Evolutionary conservation across 2,797 vertebrate species (phyloP).

Genomic region (Pseudochirops corinnae): DNA sequence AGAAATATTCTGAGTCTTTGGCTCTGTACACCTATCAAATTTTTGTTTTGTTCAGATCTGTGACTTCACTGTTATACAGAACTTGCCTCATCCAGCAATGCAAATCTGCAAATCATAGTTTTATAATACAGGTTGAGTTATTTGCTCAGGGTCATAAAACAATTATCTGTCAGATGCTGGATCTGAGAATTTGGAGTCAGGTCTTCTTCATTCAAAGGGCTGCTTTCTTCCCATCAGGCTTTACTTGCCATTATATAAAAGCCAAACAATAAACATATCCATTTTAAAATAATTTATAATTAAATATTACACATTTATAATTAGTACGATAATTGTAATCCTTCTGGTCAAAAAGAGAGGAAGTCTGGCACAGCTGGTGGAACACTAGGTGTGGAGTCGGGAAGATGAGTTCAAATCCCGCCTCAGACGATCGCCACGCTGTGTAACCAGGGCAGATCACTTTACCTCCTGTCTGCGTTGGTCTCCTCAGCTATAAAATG

Average conservation of each 20-base stretch:
- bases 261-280: neutral
- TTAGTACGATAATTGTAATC: neutral
- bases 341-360: neutral
- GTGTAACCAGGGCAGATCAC: neutral
- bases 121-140: neutral
- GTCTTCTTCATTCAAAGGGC: neutral
- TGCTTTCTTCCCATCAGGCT: neutral
- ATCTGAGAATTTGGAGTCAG: neutral
- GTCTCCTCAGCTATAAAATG: neutral
- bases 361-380: neutral
- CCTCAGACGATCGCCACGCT: neutral
- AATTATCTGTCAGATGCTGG: neutral
- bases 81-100: neutral
- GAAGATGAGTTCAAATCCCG: neutral
- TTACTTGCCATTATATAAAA: neutral
- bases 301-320: neutral
- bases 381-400: neutral
- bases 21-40: neutral
- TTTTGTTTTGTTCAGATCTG: neutral
- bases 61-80: neutral
- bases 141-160: neutral
- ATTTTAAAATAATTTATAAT: neutral
- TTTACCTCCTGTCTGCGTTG: neutral
- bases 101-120: neutral
- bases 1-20: neutral